Conservation (phyloP, 2,113 vertebrate species). For the Pomatostomus ruficeps region DNA sequence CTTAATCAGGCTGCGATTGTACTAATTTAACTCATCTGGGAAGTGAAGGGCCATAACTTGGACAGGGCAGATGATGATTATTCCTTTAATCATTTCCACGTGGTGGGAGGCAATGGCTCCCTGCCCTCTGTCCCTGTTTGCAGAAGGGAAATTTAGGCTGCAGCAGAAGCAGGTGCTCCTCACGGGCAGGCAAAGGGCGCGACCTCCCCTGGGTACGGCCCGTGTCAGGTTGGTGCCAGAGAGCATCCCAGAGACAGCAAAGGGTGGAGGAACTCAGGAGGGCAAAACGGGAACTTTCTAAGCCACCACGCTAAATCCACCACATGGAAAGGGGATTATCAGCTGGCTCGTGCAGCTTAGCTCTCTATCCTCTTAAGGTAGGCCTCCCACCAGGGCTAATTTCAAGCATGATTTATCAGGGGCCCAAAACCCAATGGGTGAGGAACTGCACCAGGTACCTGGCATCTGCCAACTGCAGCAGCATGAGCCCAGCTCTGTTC, state of each 20-base stretch:
- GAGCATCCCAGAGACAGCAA: not conserved
- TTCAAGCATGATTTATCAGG: not conserved
- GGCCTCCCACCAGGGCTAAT: not conserved
- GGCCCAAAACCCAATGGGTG: not conserved
- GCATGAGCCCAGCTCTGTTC: not conserved
- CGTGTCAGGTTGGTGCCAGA: too few relatives aligned
- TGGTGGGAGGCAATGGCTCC: not conserved
- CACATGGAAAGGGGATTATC: not conserved
- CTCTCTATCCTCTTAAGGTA: not conserved
- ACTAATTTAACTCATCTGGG: conserved; percentile 28
- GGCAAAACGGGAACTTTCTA: not conserved
- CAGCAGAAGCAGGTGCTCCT: not conserved
- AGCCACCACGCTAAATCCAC: not conserved
- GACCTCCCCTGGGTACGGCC: too few relatives aligned
- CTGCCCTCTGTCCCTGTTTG: not conserved
- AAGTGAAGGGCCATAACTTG: not conserved
- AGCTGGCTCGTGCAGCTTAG: not conserved
- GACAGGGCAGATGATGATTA: not conserved
- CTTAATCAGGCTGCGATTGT: conserved; percentile 22
- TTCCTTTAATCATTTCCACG: conserved; percentile 2
- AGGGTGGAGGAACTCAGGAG: not conserved
- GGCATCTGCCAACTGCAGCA: not conserved
- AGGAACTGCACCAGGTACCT: not conserved
- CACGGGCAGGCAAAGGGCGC: not conserved
- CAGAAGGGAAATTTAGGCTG: not conserved